These are phyloP conservation scores for Lymantria monacha DNA, from an alignment of 2,888 invertebrate species.

Conservation along the genomic window DNA sequence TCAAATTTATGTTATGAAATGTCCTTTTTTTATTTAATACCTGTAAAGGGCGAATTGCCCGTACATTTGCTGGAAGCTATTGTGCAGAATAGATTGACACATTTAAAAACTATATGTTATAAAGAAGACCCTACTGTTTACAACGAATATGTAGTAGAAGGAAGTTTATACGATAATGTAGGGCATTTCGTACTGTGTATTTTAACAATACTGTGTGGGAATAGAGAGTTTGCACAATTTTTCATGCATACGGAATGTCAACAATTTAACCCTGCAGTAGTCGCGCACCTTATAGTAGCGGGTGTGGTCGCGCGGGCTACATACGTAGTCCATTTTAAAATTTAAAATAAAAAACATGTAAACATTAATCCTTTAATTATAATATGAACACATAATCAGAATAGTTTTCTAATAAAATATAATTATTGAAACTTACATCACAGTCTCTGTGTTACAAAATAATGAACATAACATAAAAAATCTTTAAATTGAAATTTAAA, in stretches of 20 bases:
- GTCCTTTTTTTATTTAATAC: conserved; percentile 83
- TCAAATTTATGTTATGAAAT: conserved; percentile 39
- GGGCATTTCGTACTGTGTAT: conserved; percentile 82
- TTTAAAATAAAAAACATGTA: no score
- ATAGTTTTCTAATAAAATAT: no score
- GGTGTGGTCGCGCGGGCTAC: no score
- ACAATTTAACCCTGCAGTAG: no score
- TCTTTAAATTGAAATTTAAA: no score
- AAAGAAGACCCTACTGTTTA: conserved; percentile 48
- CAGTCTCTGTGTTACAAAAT: no score
- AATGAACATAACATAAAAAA: no score
- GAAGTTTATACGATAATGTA: conserved; percentile 80
- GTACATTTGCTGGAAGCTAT: conserved; percentile 79
- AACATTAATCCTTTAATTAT: no score
- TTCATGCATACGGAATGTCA: conserved; percentile 59
- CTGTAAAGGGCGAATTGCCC: conserved; percentile 78
- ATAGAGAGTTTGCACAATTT: conserved; percentile 51
- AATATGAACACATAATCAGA: no score
- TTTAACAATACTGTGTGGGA: conserved; percentile 51
- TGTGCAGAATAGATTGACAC: conserved; percentile 72
- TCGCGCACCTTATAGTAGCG: no score
- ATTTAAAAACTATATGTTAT: conserved; percentile 62
- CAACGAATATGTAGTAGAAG: conserved; percentile 82
- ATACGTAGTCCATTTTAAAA: no score
- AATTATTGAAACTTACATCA: no score